These are phyloP conservation scores for Dynastes grantii DNA, from an alignment of 2,888 invertebrate genomes.

Conservation along the genomic window DNA sequence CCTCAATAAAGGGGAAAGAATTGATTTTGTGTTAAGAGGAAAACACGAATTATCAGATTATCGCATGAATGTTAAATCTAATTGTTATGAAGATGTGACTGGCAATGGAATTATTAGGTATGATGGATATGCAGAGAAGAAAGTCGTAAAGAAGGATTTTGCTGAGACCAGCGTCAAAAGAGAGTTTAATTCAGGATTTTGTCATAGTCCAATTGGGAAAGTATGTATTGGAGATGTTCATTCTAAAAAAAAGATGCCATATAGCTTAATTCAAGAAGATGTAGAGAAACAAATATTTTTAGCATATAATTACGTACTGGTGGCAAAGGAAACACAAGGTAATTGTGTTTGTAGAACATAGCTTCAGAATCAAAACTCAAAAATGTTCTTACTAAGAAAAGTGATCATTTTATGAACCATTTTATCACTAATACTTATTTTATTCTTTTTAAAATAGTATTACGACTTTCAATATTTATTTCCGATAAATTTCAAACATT, in stretches of 20 bases:
- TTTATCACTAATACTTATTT: too few species aligned
- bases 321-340: slow-evolving; percentile 22
- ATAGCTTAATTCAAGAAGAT: slow-evolving; percentile 69
- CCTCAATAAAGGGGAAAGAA: slow-evolving; percentile 81
- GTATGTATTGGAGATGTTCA: slow-evolving; percentile 77
- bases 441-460: too few species aligned
- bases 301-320: slow-evolving; percentile 77
- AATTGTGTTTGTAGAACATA: background rate
- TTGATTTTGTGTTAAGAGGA: slow-evolving; percentile 82
- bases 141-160: slow-evolving; percentile 52
- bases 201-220: slow-evolving; percentile 68
- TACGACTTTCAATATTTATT: too few species aligned
- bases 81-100: slow-evolving; percentile 71
- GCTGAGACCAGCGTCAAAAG: slow-evolving; percentile 53
- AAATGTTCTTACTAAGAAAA: too few species aligned
- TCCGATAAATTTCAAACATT: too few species aligned
- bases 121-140: slow-evolving; percentile 58
- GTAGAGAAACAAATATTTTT: slow-evolving; percentile 78
- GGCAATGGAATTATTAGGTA: slow-evolving; percentile 75
- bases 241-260: slow-evolving; percentile 72
- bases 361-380: too few species aligned
- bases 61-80: slow-evolving; percentile 75
- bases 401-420: too few species aligned
- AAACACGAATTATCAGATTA: slow-evolving; percentile 75
- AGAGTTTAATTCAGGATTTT: slow-evolving; percentile 64